These are phyloP conservation scores for Halcyon smyrnensis DNA, from an alignment of 2,797 vertebrate species.

Conservation along the genomic window DNA sequence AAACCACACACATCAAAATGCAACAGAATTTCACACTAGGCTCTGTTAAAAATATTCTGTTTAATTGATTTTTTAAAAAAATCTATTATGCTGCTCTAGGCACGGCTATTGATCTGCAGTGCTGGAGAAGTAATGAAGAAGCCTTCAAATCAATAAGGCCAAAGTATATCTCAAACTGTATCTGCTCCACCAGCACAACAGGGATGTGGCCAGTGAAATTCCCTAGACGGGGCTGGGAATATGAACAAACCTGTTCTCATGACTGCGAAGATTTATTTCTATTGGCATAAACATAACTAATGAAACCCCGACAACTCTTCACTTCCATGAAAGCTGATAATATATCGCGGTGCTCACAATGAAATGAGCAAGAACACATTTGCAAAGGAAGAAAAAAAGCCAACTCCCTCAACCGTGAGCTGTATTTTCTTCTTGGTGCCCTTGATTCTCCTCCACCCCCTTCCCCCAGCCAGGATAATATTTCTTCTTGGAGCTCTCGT, in stretches of 20 bases:
- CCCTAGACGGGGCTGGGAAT: not conserved
- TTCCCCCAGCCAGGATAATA: conserved; percentile 37
- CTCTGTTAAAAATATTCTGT: conserved; percentile 67
- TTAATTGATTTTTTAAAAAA: conserved; percentile 79
- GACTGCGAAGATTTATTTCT: conserved; percentile 71
- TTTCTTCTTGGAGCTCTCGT: conserved; percentile 35
- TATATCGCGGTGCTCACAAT: conserved; percentile 56
- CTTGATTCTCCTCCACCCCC: not conserved
- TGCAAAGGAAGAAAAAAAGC: conserved; percentile 37
- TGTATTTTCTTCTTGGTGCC: conserved; percentile 46
- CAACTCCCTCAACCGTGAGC: conserved; percentile 56
- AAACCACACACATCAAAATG: conserved; percentile 1
- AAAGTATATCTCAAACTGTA: conserved; percentile 69
- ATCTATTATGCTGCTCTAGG: conserved; percentile 76
- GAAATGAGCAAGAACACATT: conserved; percentile 66
- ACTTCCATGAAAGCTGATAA: conserved; percentile 66
- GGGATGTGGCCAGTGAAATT: conserved; percentile 41
- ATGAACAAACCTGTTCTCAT: conserved; percentile 38
- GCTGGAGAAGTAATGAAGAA: conserved; percentile 79
- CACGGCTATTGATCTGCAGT: conserved; percentile 71
- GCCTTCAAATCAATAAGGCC: conserved; percentile 79
- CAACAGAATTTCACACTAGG: conserved; percentile 26
- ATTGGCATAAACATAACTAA: conserved; percentile 78
- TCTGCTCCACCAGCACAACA: conserved; percentile 49
- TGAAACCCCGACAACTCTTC: conserved; percentile 69